Percentiles rank a stretch among this genome's conserved stretches.
Conservation (phyloP, 2,888 invertebrate genomes). For the Eilema griseolum region DNA sequence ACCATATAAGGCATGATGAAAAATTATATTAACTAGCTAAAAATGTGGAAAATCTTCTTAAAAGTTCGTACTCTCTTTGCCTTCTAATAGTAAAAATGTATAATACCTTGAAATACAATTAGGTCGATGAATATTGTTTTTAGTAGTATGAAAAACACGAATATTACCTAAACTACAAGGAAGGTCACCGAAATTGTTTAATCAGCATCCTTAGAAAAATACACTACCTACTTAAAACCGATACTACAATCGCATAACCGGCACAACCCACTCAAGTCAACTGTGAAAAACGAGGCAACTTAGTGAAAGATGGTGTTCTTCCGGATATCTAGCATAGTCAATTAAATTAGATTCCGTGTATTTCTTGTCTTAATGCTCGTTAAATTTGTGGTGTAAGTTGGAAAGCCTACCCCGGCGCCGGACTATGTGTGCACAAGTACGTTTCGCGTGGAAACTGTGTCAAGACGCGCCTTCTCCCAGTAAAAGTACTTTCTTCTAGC, state of each 20-base stretch:
- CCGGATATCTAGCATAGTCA: conserved; percentile 57
- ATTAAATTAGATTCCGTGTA: conserved; percentile 60
- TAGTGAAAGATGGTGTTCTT: conserved; percentile 53
- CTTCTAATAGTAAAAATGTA: too few relatives aligned
- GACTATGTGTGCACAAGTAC: conserved; percentile 46
- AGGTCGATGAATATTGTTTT: too few relatives aligned
- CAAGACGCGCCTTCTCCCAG: conserved; percentile 79
- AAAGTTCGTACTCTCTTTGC: too few relatives aligned
- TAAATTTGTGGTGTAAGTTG: conserved; percentile 69
- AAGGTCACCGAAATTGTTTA: too few relatives aligned
- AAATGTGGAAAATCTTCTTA: too few relatives aligned
- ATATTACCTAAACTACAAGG: too few relatives aligned
- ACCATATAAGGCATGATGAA: too few relatives aligned
- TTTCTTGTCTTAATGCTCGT: conserved; percentile 62
- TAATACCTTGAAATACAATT: too few relatives aligned
- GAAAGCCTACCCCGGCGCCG: conserved; percentile 70
- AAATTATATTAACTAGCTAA: too few relatives aligned
- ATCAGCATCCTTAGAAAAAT: neutral
- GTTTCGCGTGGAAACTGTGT: conserved; percentile 83
- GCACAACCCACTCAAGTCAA: neutral
- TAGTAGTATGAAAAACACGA: too few relatives aligned
- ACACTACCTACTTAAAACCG: neutral
- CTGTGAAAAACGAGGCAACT: conserved; percentile 16
- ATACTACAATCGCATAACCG: neutral
- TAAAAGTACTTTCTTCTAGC: conserved; percentile 86